These are phyloP conservation scores for Ethmia dodecea DNA, from an alignment of 2,888 invertebrate genomes.

Conservation along the genomic window DNA sequence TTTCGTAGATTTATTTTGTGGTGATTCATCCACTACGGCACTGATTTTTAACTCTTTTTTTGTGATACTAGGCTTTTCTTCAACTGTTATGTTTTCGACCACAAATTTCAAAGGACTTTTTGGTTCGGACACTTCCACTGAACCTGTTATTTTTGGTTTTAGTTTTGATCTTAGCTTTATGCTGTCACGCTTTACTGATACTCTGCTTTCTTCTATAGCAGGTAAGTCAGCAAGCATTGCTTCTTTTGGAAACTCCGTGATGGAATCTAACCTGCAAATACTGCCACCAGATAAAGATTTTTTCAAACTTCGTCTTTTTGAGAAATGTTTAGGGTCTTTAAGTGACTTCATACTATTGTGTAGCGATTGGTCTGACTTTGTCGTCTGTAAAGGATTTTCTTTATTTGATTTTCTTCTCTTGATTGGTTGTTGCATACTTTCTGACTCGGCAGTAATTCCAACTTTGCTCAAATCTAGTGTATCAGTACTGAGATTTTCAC, in stretches of 20 bases:
- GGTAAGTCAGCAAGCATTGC: conserved; percentile 39
- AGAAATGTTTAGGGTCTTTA: conserved; percentile 30
- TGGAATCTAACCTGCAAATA: conserved; percentile 62
- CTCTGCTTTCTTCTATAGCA: conserved; percentile 64
- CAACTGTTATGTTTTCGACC: conserved; percentile 77
- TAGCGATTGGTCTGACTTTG: conserved; percentile 67
- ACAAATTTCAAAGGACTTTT: conserved; percentile 70
- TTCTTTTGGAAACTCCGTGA: conserved; percentile 61
- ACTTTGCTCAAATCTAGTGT: conserved; percentile 66
- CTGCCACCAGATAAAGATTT: conserved; percentile 64
- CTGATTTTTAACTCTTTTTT: conserved; percentile 60
- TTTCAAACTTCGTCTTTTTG: conserved; percentile 56
- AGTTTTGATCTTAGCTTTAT: conserved; percentile 23
- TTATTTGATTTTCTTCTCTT: conserved; percentile 31
- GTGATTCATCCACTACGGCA: conserved; percentile 45
- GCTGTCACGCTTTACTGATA: conserved; percentile 33
- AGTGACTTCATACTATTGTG: conserved; percentile 47
- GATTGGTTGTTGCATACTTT: conserved; percentile 24
- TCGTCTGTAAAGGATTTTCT: conserved; percentile 49
- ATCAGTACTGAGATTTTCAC: conserved; percentile 69
- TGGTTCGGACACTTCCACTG: conserved; percentile 69
- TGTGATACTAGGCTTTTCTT: conserved; percentile 61
- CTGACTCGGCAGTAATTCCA: conserved; percentile 32
- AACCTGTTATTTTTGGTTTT: conserved; percentile 71
- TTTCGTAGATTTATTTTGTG: too few species aligned